Base-by-base conservation (phyloP, 2,888 invertebrate species). In the Eurytoma adleriae region DNA sequence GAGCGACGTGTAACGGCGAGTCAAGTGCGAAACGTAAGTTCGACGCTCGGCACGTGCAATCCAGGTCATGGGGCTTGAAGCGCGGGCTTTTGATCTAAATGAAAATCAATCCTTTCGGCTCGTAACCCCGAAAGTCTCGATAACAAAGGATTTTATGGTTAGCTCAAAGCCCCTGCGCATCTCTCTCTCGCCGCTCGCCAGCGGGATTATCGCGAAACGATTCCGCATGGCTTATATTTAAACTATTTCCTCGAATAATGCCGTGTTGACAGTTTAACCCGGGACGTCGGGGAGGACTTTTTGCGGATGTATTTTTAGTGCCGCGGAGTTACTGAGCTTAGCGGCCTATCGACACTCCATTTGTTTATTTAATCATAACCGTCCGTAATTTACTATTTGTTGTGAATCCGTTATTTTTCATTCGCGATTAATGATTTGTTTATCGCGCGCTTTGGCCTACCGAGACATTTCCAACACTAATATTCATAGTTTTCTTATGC, bases 101-200 rank as follows among this genome's bases (percentile, higher is more conserved):
- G 74, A 79, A 75, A 79, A 79, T 75, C 79, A 79, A 75, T 66
- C 66, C 64, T 68, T 27, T 78, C 59, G 48, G 24, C 57, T 40
- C 62, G 64, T 59, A 59, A 62, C 20, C 67, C 24, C 40, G 54
- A 61, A 62, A 64, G 64, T 40, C 1, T 3, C 14, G 16, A 48
- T 56, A 61, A 73, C 52, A 68, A 78, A 62, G 62, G 59, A 73
- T 66, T 67, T 73, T 56, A 73, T 59, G 66, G 27, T 64, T 57
- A 52, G 61, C 68, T 66, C 52, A 71, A 71, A 77, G n/a, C 40
- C 40, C 7, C 40, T 10, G 7, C 40, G 40, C 7, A 4, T 40
- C 40, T 62, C 16, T 27, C 1, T 27, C 13, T 16, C 18, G 20
- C 2, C 16, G 4, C 10, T 16, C 62, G 62, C 10, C n/a, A 30